Conservation (phyloP, 2,113 vertebrate species). For the Crocuta crocuta region DNA sequence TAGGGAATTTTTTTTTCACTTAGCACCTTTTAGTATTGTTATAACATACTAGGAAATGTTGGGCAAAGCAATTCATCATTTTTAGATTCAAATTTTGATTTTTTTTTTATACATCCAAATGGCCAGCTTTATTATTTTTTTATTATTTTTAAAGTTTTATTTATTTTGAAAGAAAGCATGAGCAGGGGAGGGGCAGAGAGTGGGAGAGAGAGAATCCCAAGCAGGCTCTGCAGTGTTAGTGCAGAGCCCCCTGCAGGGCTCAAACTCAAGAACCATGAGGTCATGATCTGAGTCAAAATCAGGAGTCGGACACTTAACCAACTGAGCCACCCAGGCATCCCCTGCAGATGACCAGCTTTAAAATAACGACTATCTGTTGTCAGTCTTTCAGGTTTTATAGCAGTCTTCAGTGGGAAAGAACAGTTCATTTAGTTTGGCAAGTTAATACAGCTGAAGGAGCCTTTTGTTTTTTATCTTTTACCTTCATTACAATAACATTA, state of each 20-base stretch:
- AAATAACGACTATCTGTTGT: not conserved
- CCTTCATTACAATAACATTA: not conserved
- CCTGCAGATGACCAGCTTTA: not conserved
- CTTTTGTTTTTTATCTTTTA: slow-evolving; percentile 9
- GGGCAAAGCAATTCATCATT: not conserved
- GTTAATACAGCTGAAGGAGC: not conserved
- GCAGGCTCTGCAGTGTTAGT: too few species aligned
- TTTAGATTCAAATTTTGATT: not conserved
- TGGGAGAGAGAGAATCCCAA: too few species aligned
- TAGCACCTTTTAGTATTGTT: not conserved
- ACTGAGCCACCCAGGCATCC: too few species aligned
- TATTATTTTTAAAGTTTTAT: too few species aligned
- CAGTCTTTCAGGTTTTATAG: not conserved
- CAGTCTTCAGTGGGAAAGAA: not conserved
- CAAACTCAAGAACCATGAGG: too few species aligned
- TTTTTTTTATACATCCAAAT: not conserved
- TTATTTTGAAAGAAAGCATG: too few species aligned
- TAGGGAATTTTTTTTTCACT: not conserved
- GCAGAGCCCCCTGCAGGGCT: too few species aligned
- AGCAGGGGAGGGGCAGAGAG: too few species aligned
- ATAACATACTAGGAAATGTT: not conserved
- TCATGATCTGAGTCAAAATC: too few species aligned
- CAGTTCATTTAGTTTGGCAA: not conserved
- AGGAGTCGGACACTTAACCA: too few species aligned
- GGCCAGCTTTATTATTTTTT: not conserved